phyloP scores from a whole-genome alignment of 2,888 invertebrate genomes.

The Xestia xanthographa region DNA sequence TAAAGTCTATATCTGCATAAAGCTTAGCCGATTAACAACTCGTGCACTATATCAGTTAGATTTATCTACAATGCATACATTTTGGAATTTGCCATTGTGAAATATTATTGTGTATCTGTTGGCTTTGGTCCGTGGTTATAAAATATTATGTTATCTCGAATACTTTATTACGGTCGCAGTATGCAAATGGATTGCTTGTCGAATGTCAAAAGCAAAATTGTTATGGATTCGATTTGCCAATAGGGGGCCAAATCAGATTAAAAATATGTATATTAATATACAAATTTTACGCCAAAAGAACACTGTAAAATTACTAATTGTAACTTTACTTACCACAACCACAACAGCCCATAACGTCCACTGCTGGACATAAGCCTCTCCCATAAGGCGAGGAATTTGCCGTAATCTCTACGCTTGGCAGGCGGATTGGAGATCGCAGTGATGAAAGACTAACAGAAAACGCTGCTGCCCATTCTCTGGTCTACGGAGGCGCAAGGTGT shows the following conservation, averaged over 20 bases:
- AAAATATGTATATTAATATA: too few species aligned
- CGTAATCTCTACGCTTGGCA: too few species aligned
- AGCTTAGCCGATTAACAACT: constrained; percentile 4
- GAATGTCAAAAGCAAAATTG: neutral
- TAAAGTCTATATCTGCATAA: neutral
- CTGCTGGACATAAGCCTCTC: too few species aligned
- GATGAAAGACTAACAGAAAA: too few species aligned
- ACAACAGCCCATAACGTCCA: too few species aligned
- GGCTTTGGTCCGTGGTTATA: constrained; percentile 7
- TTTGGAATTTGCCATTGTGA: constrained; percentile 24
- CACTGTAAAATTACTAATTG: neutral
- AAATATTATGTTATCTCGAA: constrained; percentile 22
- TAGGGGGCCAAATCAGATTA: neutral
- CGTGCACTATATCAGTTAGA: constrained; percentile 8
- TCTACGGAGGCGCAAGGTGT: too few species aligned
- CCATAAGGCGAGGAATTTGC: too few species aligned
- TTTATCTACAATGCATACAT: constrained; percentile 31
- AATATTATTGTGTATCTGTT: constrained; percentile 25
- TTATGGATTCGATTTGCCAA: too few species aligned
- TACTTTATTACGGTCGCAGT: constrained; percentile 5
- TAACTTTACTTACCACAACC: too few species aligned
- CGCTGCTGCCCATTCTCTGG: too few species aligned
- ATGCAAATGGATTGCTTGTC: constrained; percentile 22
- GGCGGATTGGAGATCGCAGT: too few species aligned
- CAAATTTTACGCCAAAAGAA: neutral